Base-by-base conservation (phyloP, 2,113 vertebrate genomes). In the Malurus cyaneus region DNA sequence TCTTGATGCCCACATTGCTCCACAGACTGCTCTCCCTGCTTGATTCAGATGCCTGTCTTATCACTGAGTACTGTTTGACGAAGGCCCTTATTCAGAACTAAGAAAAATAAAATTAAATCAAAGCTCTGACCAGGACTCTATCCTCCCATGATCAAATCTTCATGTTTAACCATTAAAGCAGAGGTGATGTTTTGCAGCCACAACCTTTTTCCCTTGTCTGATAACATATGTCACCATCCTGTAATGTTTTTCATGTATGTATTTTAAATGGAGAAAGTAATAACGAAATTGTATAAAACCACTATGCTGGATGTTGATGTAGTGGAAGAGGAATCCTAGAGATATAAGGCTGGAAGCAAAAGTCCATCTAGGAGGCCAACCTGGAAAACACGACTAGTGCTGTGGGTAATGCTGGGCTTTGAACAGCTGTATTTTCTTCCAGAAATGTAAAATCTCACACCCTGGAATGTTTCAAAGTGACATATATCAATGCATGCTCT, bases 321-420 rank as follows among this genome's bases (percentile, higher is more conserved):
- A 91, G 49, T 18, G 76, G 49, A 93, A 92, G 67, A 93, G 14
- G 88, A 95, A 94, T 94, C 89, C 76, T 79, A 78, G 31, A 95
- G 64, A 74, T 74, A 86, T 5, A 18, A 91, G 46, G 86, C 47
- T 94, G 39, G 34, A 96, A 96, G 64, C 85, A 71, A 86, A 81
- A 73, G 62, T 80, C 73, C 57, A 49, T 80, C 59, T 47, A 95
- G 56, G 56, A 95, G 88, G 60, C 67, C 92, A 88, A 42, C 44
- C 44, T 93, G 95, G 96, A 97, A 96, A 94, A 84, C 67, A 74
- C 86, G 82, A 96, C 64, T 66, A 77, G 41, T 53, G 64, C 60
- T 88, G 64, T 74, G 86, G 86, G 36, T 95, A 92, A 79, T 34
- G 21, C 1, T 83, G 67, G 47, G 92, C 64, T 86, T 71, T 74